Percentiles rank a stretch among this genome's conserved stretches.
Evolutionary conservation across 2,888 invertebrate genomes (phyloP).

Genomic region (Mantis religiosa): DNA sequence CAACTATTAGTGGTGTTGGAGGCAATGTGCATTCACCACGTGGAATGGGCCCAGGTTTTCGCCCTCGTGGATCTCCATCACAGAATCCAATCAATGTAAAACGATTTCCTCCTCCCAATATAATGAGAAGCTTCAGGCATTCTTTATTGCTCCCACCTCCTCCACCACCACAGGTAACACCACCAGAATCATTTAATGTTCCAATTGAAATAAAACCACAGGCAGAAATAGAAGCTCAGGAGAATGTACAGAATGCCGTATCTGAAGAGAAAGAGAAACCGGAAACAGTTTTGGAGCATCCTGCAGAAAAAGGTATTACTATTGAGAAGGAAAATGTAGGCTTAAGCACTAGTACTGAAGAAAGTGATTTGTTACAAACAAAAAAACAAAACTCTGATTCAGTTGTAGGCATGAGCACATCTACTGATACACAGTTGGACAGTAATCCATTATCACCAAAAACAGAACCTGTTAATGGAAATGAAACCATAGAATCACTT

Average conservation of each 20-base stretch:
- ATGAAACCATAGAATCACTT: not conserved
- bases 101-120: not conserved
- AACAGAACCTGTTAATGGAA: not conserved
- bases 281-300: not conserved
- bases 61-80: conserved; percentile 1
- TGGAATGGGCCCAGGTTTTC: conserved; percentile 4
- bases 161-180: conserved; percentile 5
- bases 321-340: not conserved
- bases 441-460: not conserved
- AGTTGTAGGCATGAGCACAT: not conserved
- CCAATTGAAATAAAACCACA: conserved; percentile 8
- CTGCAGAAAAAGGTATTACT: not conserved
- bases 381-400: not conserved
- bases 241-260: not conserved
- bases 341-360: not conserved
- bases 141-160: conserved; percentile 15
- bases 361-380: not conserved
- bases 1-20: conserved; percentile 23
- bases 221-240: not conserved
- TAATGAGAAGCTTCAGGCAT: conserved; percentile 14
- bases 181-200: not conserved
- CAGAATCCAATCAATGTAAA: not conserved
- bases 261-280: not conserved
- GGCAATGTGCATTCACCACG: conserved; percentile 3
- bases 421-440: not conserved